Base-by-base conservation (phyloP, 2,113 vertebrate genomes). In the Mesocricetus auratus region DNA sequence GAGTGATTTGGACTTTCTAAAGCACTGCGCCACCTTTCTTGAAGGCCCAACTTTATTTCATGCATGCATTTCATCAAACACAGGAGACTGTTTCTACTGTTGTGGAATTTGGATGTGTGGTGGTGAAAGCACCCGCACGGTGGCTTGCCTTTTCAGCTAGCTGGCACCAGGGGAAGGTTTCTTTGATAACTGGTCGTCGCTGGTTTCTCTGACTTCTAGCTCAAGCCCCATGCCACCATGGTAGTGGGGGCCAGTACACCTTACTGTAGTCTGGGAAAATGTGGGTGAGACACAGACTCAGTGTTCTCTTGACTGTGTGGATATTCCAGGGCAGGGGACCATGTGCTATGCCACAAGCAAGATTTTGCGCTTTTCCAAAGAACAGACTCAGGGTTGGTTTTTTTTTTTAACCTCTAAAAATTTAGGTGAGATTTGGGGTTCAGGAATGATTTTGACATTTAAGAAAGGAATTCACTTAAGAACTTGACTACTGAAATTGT, bases 1-100 rank as follows among this genome's bases (percentile, higher is more conserved):
- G 98, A 98, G 99, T 99, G 98, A 98, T 99, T 99, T 95, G 58
- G 98, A 98, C 99, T 99, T 94, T 91, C 62, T 11, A 8, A 71
- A 39, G 77, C 33, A 31, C 47, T 12, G 2, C 33, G 53, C 10
- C 8, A 22, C 39, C 29, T 77, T 31, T 60, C 83, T 60, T 5
- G 19, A 75, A 68, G 92, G 92, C 21, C 19, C 4, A 10, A 69
- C 31, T 78, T 33, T 15, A 17, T 79, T 58, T 29, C 19, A 13
- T 47, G 60, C 5, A 1, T 62, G 19, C 68, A 5, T 68, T 60
- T 94, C 64, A n/a, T 21, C 45, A 39, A 71, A 60, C 11, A 33
- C 4, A n/a, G 53, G 53, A 26, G 36, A 10, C 21, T 7, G 42
- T 42, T 66, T 89, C 68, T 81, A 36, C 29, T 47, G 86, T 33